Evolutionary conservation across 2,888 invertebrate species (phyloP), one percentile per base, ranked within the genome.

Genomic region (Vanessa cardui): DNA sequence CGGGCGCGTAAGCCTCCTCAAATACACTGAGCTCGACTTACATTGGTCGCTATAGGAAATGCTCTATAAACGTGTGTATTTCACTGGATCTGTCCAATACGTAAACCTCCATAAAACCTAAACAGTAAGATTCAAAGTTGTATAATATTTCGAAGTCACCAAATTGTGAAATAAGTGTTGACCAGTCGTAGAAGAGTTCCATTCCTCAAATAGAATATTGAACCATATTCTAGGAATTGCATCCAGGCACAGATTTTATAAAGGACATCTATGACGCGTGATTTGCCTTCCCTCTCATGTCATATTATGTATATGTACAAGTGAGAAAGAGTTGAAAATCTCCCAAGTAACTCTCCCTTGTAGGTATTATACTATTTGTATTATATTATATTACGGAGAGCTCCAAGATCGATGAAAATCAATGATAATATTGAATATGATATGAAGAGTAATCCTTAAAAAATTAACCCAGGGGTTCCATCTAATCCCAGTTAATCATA

Each of bases 1-100:
- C 50, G 46, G 45, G 52, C 31, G 58, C 52, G 20, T 64, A 66
- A 64, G 69, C 68, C 72, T 66, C 66, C 64, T 64, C 47, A 65
- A 73, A 64, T 70, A 69, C 56, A 18, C 33, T 21, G 47, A 63
- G 72, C 62, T 64, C 68, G 44, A 39, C 44, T 66, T 71, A 63
- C 9, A 33, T 47, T 69, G 64, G 67, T 61, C 20, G 44, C 6
- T 49, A 31, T 6, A n/a, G 26, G 26, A 26, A 54, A 18, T 47
- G 50, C 39, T 46, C 6, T 49, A 31, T 46, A 59, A 59, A n/a
- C n/a, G n/a, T 59, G 21, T 46, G 3, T 8, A 26, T 45, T 59
- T 59, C 6, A 46, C 7, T 21, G 15, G 46, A 31, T n/a, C 16
- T 31, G 26, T 21, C n/a, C 21, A 31, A 54, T 1, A 26, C 16